Evolutionary conservation across 2,113 vertebrate species (phyloP), one percentile per base, ranked within the genome.

Genomic region (Malaclemys terrapin): DNA sequence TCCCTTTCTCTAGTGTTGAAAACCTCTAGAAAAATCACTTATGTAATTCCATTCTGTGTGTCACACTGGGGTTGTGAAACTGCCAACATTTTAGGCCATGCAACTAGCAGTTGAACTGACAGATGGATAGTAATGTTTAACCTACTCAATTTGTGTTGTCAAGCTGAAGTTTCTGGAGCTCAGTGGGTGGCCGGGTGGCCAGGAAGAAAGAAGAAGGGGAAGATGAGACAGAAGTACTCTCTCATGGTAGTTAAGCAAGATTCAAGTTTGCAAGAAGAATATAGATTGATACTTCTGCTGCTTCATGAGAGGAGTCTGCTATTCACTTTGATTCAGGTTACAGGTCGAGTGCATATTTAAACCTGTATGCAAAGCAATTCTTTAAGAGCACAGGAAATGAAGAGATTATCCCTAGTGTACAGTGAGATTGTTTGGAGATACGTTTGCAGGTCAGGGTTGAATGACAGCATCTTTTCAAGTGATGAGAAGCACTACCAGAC

Each of bases 131-230:
- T 62, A 84, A 57, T 7, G 0, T 84, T 88, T 91, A 94, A 90
- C 65, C 85, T 91, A 85, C 50, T 95, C 89, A 85, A 94, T 93
- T 93, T 89, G 69, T 85, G 82, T 88, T 95, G 95, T 95, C 96
- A 96, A 86, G 80, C 0, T 91, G 82, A 97, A 90, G 69, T 94
- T 97, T 95, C 94, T 95, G 81, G 59, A 93, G 52, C 90, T 94
- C 93, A 76, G 93, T 38, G 72, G 94, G 94, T 87, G 89, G 42
- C 42, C 42, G 42, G 78, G 94, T 93, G 53, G 85, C 84, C 76
- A 91, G 88, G 57, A 59, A 82, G 72, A 24, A 4, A 92, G 83
- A 38, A 22, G 47, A 94, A 94, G 11, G 52, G 12, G 5, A 91
- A 96, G 95, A 94, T 69, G 47, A 95, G 69, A 95, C 83, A 52